These are phyloP conservation scores for Heteropelma amictum DNA, from an alignment of 2,888 invertebrate genomes.

Conservation along the genomic window DNA sequence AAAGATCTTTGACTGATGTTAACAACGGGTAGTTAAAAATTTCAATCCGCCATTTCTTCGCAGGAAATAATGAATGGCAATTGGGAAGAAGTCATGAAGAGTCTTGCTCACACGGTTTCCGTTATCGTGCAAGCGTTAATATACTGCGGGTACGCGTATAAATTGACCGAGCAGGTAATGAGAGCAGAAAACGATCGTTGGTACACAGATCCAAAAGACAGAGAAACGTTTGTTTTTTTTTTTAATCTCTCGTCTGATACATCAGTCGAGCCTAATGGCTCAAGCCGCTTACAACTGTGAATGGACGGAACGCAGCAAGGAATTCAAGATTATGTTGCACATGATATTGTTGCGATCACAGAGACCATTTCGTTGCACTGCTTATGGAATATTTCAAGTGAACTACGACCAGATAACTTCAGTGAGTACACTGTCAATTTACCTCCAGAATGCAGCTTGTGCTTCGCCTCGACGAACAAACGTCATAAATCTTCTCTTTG, in stretches of 20 bases:
- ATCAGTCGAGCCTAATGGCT: slow-evolving; percentile 48
- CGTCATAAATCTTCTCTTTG: slow-evolving; percentile 3
- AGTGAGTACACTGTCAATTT: slow-evolving; percentile 39
- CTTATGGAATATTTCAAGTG: slow-evolving; percentile 51
- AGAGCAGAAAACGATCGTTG: neutral
- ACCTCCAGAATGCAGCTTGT: too few relatives aligned
- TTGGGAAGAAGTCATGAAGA: slow-evolving; percentile 43
- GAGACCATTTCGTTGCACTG: slow-evolving; percentile 46
- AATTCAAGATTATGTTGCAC: slow-evolving; percentile 39
- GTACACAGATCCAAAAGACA: too few relatives aligned
- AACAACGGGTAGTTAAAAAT: neutral
- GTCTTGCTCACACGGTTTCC: slow-evolving; percentile 40
- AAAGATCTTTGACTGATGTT: too few relatives aligned
- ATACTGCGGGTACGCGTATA: slow-evolving; percentile 54
- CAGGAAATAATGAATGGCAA: slow-evolving; percentile 36
- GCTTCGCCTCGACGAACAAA: too few relatives aligned
- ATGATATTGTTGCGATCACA: slow-evolving; percentile 53
- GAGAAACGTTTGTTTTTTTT: neutral
- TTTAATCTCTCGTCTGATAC: neutral
- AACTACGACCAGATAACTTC: slow-evolving; percentile 49
- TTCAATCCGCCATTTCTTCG: neutral
- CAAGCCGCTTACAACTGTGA: slow-evolving; percentile 47
- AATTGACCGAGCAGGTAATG: slow-evolving; percentile 49
- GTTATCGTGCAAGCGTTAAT: slow-evolving; percentile 50
- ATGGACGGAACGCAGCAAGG: slow-evolving; percentile 44